Base-by-base conservation (phyloP, 1,140 invertebrate genomes). In the Zaprionus taronus region DNA sequence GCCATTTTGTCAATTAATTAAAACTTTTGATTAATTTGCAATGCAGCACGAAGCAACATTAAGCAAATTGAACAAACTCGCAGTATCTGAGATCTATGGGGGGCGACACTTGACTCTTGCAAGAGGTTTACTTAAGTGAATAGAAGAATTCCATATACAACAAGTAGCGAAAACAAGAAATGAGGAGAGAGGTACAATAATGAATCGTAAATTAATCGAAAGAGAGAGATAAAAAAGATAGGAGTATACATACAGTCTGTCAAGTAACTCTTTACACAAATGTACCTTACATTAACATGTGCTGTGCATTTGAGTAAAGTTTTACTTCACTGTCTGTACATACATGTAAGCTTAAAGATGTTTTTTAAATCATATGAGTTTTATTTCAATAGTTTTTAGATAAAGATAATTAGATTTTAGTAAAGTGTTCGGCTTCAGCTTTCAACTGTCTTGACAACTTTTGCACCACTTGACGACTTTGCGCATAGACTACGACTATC, bases 1-100 rank as follows among this genome's bases (percentile, higher is more conserved):
- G 83, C 66, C 77, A 83, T 87, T 87, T 83, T 86, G 83, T 83
- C 83, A 83, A 89, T 86, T 87, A 86, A 86, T 86, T 87, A 80
- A 78, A 69, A 17, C 12, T 70, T 87, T 83, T 86, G 80, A 86
- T 87, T 87, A 87, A 87, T 87, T 87, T 75, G 61, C 70, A 66
- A 70, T 75, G 73, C 55, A 47, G 73, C 77, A 69, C 60, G 80
- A 64, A 87, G 63, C 57, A 77, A 78, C 77, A 86, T 86, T 87
- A 83, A 5, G 47, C 47, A 51, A 51, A 51, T 51, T 20, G 60
- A 74, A 68, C 69, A 75, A 81, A 68, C 57, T 55, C 66, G 47
- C 56, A 53, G 26, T 34, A 12, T 68, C 64, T 60, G 71, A 44
- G 26, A 34, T 49, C 17, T 12, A 7, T 41, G n/a, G n/a, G 14